A percentile compares a stretch with the other conserved stretches of the same genome.
These are phyloP conservation scores for Ectemnius lituratus DNA, from an alignment of 2,888 invertebrate species.

Conservation along the genomic window DNA sequence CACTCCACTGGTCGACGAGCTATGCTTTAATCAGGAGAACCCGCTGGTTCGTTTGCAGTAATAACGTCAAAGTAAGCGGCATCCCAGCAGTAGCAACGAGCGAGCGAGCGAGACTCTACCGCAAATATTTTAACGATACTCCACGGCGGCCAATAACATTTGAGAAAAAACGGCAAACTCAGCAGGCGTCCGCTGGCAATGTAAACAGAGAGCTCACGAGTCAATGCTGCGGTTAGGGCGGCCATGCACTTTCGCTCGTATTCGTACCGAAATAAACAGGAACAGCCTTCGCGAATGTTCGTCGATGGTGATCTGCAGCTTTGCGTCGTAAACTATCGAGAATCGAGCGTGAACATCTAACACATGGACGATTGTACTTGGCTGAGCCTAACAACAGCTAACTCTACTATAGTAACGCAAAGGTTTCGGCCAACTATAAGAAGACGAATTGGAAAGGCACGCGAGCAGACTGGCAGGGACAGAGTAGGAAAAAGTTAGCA, in stretches of 20 bases:
- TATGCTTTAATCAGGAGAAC: background rate
- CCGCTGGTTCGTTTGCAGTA: background rate
- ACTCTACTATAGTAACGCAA: no score
- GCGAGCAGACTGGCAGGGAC: background rate
- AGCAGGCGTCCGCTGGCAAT: conserved; percentile 4
- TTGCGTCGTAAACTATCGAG: background rate
- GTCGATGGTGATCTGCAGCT: conserved; percentile 1
- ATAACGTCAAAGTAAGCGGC: background rate
- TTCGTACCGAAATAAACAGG: no score
- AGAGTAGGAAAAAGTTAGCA: conserved; percentile 13
- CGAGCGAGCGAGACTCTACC: background rate
- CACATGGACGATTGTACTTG: no score
- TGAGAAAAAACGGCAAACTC: conserved; percentile 24
- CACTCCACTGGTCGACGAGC: background rate
- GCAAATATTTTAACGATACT: conserved; percentile 7
- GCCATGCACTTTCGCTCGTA: conserved; percentile 4
- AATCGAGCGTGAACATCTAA: no score
- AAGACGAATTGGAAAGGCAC: background rate
- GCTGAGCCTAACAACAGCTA: no score
- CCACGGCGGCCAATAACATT: background rate
- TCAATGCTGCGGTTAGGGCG: background rate
- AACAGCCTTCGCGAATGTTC: no score
- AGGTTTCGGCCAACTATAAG: no score
- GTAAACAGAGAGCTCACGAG: background rate
- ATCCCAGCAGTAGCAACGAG: background rate